phyloP scores from a whole-genome alignment of 2,113 vertebrate species.

The Eira barbara region DNA sequence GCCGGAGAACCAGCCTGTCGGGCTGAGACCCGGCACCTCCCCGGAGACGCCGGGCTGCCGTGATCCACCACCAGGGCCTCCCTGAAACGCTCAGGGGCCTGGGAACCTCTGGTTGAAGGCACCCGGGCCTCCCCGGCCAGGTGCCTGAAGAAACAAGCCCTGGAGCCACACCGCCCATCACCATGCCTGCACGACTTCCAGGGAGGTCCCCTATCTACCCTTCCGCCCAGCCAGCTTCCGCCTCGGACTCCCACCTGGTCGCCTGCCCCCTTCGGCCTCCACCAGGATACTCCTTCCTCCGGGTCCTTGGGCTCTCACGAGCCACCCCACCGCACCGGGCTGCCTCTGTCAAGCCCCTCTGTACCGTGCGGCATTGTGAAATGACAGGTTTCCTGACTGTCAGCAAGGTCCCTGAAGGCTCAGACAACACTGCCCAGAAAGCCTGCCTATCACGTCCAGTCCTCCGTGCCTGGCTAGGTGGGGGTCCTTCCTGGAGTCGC shows the following conservation, averaged over 20 bases:
- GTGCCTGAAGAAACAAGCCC: too few relatives aligned
- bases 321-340: background rate
- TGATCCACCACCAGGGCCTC: background rate
- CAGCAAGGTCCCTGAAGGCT: too few relatives aligned
- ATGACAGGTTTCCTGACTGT: background rate
- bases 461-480: background rate
- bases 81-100: background rate
- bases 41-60: too few relatives aligned
- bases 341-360: background rate
- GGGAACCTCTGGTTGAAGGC: too few relatives aligned
- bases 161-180: background rate
- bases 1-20: rapidly evolving
- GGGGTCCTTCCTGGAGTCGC: background rate
- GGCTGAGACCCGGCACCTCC: too few relatives aligned
- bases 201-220: background rate
- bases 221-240: background rate
- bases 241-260: background rate
- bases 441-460: background rate
- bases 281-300: background rate
- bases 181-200: rapidly evolving
- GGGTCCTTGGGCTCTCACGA: background rate
- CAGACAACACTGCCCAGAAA: background rate
- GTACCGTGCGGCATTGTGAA: background rate
- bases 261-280: background rate
- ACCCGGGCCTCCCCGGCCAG: background rate